Base-by-base conservation (phyloP, 2,888 invertebrate genomes). In the Crossocerus cetratus region DNA sequence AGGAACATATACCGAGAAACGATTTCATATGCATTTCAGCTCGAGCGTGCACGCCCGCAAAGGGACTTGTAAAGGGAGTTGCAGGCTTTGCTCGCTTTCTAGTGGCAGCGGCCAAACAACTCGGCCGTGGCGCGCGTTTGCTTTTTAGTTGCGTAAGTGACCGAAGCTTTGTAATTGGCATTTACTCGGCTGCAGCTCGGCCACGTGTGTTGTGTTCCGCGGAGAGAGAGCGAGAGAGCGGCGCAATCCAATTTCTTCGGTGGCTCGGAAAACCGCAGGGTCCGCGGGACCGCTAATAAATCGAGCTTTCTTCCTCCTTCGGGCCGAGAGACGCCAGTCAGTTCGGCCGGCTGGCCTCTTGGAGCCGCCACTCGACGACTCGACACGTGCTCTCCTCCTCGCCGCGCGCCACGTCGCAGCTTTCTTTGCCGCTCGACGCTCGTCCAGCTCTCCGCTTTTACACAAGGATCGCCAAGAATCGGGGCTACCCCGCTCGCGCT, bases 391-490 rank as follows among this genome's bases (percentile, higher is more conserved):
- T n/a, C n/a, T n/a, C n/a, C n/a, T n/a, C n/a, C n/a, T n/a, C 32
- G 8, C 32, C 32, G 11, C 32, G 11, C 11, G 11, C 32, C 11
- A 32, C 4, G 32, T 11, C 32, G 11, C 32, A 32, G 32, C 14
- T 49, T 49, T 49, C n/a, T 49, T 16, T 16, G 20, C 22, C 20
- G 18, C 43, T 32, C 32, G 8, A 22, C 57, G 8, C 42, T n/a
- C 54, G 5, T 49, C 23, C 32, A 14, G 21, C 32, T 23, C 55
- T 55, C 22, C 16, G 21, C 56, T 23, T 23, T 72, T 72, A 65
- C 69, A 59, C 74, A 69, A 70, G 59, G 56, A 56, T 74, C 65
- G 60, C 60, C 54, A 55, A 56, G 69, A 76, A 76, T 69, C 69
- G 74, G 56, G 53, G 23, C 43, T 21, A 56, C 49, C 21, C 73